Evolutionary conservation across 2,113 vertebrate species (phyloP).

Genomic region (Cyprinodon brontotheroides): DNA sequence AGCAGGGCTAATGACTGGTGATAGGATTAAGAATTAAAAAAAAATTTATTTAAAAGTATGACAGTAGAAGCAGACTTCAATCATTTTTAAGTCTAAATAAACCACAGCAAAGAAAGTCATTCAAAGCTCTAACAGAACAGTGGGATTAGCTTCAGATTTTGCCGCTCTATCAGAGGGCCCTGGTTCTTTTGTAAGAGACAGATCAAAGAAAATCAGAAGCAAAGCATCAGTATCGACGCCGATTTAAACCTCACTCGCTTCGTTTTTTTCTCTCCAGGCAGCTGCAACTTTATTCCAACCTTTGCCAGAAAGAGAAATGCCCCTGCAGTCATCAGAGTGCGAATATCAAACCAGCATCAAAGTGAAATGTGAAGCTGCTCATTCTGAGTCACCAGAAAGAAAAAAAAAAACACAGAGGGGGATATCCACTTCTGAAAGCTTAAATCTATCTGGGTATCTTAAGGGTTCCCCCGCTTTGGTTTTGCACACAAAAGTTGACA

Average conservation of each 20-base stretch:
- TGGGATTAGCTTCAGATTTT: slow-evolving; percentile 17
- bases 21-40: background rate
- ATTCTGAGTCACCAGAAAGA: slow-evolving; percentile 29
- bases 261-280: slow-evolving; percentile 31
- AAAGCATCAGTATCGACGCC: slow-evolving; percentile 47
- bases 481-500: slow-evolving; percentile 14
- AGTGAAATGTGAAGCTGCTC: slow-evolving; percentile 46
- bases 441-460: slow-evolving; percentile 13
- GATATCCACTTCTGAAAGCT: slow-evolving; percentile 5
- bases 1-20: background rate
- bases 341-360: slow-evolving; percentile 59
- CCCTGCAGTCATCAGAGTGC: slow-evolving; percentile 43
- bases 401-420: background rate
- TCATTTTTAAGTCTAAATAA: background rate
- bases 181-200: slow-evolving; percentile 9
- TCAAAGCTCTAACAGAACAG: slow-evolving; percentile 22
- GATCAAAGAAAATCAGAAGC: slow-evolving; percentile 51
- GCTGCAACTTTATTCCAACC: slow-evolving; percentile 32
- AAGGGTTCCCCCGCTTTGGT: slow-evolving; percentile 5
- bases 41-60: background rate
- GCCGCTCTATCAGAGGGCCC: slow-evolving; percentile 40
- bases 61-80: background rate
- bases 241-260: slow-evolving; percentile 43
- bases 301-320: slow-evolving; percentile 38
- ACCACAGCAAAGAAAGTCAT: background rate